Base-by-base conservation (phyloP, 1,140 invertebrate species). In the Nomia melanderi region DNA sequence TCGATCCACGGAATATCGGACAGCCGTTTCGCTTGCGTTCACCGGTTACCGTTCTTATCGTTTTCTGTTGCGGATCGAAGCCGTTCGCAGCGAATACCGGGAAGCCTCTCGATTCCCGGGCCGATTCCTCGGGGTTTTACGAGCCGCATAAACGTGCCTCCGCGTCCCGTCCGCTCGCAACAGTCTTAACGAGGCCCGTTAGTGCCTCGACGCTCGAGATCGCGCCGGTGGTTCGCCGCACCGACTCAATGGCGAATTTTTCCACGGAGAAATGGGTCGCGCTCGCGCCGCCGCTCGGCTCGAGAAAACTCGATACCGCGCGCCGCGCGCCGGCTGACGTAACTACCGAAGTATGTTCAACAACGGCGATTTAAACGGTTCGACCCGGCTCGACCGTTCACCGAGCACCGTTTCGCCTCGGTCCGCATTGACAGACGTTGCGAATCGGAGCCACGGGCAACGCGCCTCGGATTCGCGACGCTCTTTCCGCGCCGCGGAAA, bases 221-320 rank as follows among this genome's bases (percentile, higher is more conserved):
- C 33, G 39, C 41, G 31, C 20, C 53, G 66, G 80, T 81, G 47
- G 50, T 33, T 53, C 36, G 54, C 6, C 20, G 0, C 17, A 1
- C 23, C 29, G 36, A 39, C 17, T 71, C 36, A 27, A 75, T 67
- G 64, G 31, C 39, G 39, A 57, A 59, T 57, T 66, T 67, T 67
- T 36, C 47, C 9, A 8, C 6, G 2, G 20, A 3, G 54, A 75
- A 67, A 66, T 66, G 29, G 63, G 73, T 67, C 64, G 71, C 47
- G 56, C 12, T 56, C 71, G 69, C 36, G 64, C 60, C 57, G n/a
- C n/a, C n/a, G n/a, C n/a, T n/a, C n/a, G 11, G 63, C 67, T 25
- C 77, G 80, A 67, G 73, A 77, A 81, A 82, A 77, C 78, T 65
- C 53, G 77, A 66, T 62, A 25, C 27, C 44, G 41, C n/a, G n/a